Evolutionary conservation across 2,888 invertebrate species (phyloP), one percentile per base, ranked within the genome.

Genomic region (Troides oblongomaculatus): DNA sequence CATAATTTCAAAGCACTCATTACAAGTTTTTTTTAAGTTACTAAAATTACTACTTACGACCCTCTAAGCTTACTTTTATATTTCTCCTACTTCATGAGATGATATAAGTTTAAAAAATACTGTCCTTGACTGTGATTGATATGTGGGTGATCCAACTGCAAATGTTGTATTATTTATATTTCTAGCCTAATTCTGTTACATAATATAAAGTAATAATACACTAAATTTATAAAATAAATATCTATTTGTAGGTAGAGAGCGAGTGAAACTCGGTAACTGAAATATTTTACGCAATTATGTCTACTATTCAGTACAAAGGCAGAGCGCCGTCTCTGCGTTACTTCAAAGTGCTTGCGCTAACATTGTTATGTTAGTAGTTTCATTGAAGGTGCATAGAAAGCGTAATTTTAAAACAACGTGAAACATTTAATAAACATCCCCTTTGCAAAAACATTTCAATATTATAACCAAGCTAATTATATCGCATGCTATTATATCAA

Each of bases 301-400:
- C 23, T n/a, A 36, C 36, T 23, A 58, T 58, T 58, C 12, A 58
- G 21, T 23, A n/a, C 57, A 58, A 58, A 58, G 57, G 12, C 21
- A 14, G n/a, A 23, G 57, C 57, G 23, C 23, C 21, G 23, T 58
- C 23, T 53, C 53, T 53, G 8, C 53, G n/a, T 53, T 53, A 18
- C 53, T 53, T 53, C 53, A 53, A 50, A 50, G 53, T 53, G n/a
- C n/a, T 53, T n/a, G 53, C 53, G 53, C n/a, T 53, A n/a, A n/a
- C 53, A 53, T 53, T 53, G 53, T 53, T 53, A 53, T 53, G n/a
- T 53, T 53, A 53, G 53, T 39, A 61, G 12, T 61, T 46, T 66
- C 17, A n/a, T 53, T 25, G 7, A 50, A 61, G 30, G 18, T 61
- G 10, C 39, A 61, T n/a, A 14, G 53, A 53, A 53, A 53, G 53